Percentiles rank a stretch among this genome's conserved stretches.
Conservation (phyloP, 2,888 invertebrate species). For the Drosophila longiperda region DNA sequence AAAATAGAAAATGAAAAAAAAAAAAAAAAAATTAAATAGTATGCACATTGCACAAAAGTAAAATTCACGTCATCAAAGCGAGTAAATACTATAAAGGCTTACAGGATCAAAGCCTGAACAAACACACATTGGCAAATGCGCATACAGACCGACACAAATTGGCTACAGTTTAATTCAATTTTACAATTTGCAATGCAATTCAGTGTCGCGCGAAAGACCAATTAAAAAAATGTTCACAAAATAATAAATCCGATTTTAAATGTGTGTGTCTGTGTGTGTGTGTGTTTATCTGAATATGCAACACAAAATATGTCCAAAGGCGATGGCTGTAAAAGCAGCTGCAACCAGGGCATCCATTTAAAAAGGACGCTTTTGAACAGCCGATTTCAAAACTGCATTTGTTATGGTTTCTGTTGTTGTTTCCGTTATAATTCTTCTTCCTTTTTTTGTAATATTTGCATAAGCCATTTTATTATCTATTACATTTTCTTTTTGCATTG, state of each 20-base stretch:
- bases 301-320: slow-evolving; percentile 41
- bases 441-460: slow-evolving; percentile 61
- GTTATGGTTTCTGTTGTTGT: slow-evolving; percentile 8
- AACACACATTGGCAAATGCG: not conserved
- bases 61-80: slow-evolving; percentile 36
- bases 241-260: slow-evolving; percentile 68
- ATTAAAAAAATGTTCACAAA: slow-evolving; percentile 67
- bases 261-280: not conserved
- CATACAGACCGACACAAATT: slow-evolving; percentile 32
- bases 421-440: slow-evolving; percentile 2
- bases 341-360: slow-evolving; percentile 4
- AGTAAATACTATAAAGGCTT: slow-evolving; percentile 58
- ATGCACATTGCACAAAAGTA: slow-evolving; percentile 21
- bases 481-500: slow-evolving; percentile 13
- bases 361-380: slow-evolving; percentile 12
- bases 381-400: slow-evolving; percentile 22
- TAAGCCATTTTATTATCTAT: slow-evolving; percentile 75
- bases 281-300: not conserved
- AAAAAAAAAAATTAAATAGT: slow-evolving; percentile 12
- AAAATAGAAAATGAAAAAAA: slow-evolving; percentile 14
- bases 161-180: slow-evolving; percentile 72
- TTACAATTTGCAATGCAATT: slow-evolving; percentile 50
- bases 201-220: slow-evolving; percentile 39
- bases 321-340: slow-evolving; percentile 29
- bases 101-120: slow-evolving; percentile 42